A percentile compares a stretch with the other conserved stretches of the same genome.
phyloP scores from a whole-genome alignment of 1,140 invertebrate species.

The Cyclargus thomasi region DNA sequence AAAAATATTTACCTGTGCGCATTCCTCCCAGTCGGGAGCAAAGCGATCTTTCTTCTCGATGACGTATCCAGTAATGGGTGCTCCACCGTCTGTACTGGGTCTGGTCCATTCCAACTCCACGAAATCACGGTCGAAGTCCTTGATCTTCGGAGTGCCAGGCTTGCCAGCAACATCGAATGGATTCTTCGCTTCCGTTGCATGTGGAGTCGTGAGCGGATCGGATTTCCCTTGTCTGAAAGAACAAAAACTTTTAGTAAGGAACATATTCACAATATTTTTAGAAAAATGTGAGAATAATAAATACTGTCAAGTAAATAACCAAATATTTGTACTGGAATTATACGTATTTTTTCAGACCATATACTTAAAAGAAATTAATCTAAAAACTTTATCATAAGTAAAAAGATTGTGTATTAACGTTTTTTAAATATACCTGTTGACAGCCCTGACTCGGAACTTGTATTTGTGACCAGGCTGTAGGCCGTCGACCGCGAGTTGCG shows the following conservation, averaged over 20 bases:
- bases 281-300: too few relatives aligned
- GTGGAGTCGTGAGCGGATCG: slow-evolving; percentile 91
- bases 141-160: slow-evolving; percentile 86
- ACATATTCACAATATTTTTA: too few relatives aligned
- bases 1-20: slow-evolving; percentile 77
- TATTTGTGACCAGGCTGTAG: slow-evolving; percentile 94
- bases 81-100: slow-evolving; percentile 90
- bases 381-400: too few relatives aligned
- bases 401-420: slow-evolving; percentile 17
- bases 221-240: slow-evolving; percentile 88
- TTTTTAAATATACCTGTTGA: slow-evolving; percentile 80
- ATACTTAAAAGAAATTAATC: too few relatives aligned
- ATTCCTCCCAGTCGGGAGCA: slow-evolving; percentile 90
- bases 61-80: slow-evolving; percentile 93
- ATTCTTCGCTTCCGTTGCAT: slow-evolving; percentile 97
- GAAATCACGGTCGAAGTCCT: slow-evolving; percentile 94
- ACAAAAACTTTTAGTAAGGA: not conserved
- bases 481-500: slow-evolving; percentile 83
- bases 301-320: too few relatives aligned
- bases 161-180: slow-evolving; percentile 87
- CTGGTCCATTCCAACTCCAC: slow-evolving; percentile 96
- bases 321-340: too few relatives aligned
- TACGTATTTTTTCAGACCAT: too few relatives aligned
- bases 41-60: slow-evolving; percentile 98
- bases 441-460: slow-evolving; percentile 95